Base-by-base conservation (phyloP, 2,797 vertebrate species). In the Enteromius viviparus region DNA sequence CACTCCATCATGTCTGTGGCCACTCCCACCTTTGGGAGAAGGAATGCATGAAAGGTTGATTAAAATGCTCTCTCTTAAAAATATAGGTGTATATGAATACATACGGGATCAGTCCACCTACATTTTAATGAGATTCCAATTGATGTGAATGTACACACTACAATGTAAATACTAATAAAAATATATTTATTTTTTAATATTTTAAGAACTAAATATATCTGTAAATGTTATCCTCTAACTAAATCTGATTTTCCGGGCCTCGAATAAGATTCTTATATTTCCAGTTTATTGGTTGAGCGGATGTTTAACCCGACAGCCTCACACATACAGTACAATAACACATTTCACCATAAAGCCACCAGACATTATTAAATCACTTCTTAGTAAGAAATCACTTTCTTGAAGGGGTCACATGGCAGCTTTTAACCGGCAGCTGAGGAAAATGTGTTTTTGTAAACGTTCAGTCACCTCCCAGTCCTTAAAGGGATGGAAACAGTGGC, bases 111-210 rank as follows among this genome's bases (percentile, higher is more conserved):
- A 76, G 77, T 40, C 42, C 17, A 71, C 15, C 40, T 17, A 26
- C 32, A 65, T 64, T 76, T 80, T 32, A 81, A 81, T 3, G 37
- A 81, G 40, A 75, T 82, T 29, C 68, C 72, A 82, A 87, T 29
- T 84, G 80, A 82, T 80, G 85, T 86, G 83, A 88, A 89, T 65
- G n/a, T 66, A 62, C 55, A 83, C 77, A 45, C 7, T 71, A 71
- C 87, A 32, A 86, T 90, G 87, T 88, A 84, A 88, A 87, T 88
- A 88, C 47, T n/a, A 76, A 86, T 60, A 81, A 60, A 42, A 90
- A 89, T 90, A 91, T 81, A 84, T 89, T 89, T 92, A 91, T 92
- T 93, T 93, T 92, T 88, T 82, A 91, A 77, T 26, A 69, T 62
- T 83, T 69, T 9, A 60, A 76, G n/a, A 66, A 49, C 4, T 15